Percentiles rank a stretch among this genome's conserved stretches.
Evolutionary conservation across 2,888 invertebrate species (phyloP).

Genomic region (Polyommatus iphigenia): DNA sequence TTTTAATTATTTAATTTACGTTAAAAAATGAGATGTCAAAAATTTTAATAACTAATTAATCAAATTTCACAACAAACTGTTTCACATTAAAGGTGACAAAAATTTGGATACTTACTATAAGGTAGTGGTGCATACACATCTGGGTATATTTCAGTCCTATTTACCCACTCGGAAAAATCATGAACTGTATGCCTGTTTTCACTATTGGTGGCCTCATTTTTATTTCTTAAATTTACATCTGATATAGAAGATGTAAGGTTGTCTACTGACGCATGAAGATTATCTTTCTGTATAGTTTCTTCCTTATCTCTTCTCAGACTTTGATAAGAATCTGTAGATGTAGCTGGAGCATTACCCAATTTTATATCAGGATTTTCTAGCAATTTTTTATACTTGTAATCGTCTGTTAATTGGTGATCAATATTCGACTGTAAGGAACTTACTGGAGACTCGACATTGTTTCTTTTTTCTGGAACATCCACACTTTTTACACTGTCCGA

Average conservation of each 20-base stretch:
- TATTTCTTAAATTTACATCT: neutral
- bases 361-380: conserved; percentile 42
- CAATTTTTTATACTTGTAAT: conserved; percentile 64
- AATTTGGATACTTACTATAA: conserved; percentile 83
- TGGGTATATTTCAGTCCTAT: conserved; percentile 81
- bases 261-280: conserved; percentile 19
- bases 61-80: neutral
- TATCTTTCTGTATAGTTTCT: conserved; percentile 2
- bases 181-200: conserved; percentile 66
- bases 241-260: neutral
- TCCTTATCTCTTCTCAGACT: neutral
- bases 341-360: conserved; percentile 33
- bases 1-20: neutral
- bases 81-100: neutral
- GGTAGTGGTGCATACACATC: conserved; percentile 87
- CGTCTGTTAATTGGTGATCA: conserved; percentile 56
- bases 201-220: neutral
- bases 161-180: conserved; percentile 66
- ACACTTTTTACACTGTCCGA: conserved; percentile 62
- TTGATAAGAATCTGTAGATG: neutral
- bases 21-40: neutral
- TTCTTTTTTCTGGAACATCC: conserved; percentile 45
- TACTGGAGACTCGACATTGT: conserved; percentile 22
- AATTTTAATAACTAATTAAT: neutral
- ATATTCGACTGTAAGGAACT: conserved; percentile 5